These are phyloP conservation scores for Cyphomyrmex costatus DNA, from an alignment of 1,140 invertebrate species.

Conservation along the genomic window DNA sequence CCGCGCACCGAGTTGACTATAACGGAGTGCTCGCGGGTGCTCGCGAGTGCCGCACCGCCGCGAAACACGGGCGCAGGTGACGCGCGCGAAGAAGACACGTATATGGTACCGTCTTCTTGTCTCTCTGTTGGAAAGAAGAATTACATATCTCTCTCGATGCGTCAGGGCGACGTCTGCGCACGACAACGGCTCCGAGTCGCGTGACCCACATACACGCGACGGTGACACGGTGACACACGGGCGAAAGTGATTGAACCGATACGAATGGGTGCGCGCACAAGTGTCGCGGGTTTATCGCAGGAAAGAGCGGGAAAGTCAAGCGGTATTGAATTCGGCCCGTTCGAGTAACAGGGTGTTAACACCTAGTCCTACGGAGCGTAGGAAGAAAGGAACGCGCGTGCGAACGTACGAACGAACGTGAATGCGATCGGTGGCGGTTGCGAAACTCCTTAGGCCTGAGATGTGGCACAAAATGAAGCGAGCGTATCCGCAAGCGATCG, in stretches of 20 bases:
- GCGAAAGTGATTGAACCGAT: slow-evolving; percentile 44
- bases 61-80: neutral
- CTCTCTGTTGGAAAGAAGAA: neutral
- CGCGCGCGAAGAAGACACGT: neutral
- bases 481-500: slow-evolving; percentile 71
- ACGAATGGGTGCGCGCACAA: slow-evolving; percentile 8
- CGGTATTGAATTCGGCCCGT: neutral
- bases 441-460: slow-evolving; percentile 51
- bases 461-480: slow-evolving; percentile 71
- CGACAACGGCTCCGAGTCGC: neutral
- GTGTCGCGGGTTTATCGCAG: neutral
- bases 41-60: neutral
- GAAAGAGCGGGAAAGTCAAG: slow-evolving; percentile 64
- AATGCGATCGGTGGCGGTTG: slow-evolving; percentile 36
- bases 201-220: slow-evolving; percentile 48
- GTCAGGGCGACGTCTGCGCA: neutral
- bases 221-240: slow-evolving; percentile 71
- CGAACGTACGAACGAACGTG: slow-evolving; percentile 1
- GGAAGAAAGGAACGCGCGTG: neutral
- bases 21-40: slow-evolving; percentile 17
- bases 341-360: too few species aligned
- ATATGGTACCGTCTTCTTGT: too few species aligned
- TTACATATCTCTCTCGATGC: too few species aligned
- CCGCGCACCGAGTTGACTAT: neutral
- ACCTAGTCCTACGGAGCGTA: too few species aligned